These are phyloP conservation scores for Ceuthmochares aereus DNA, from an alignment of 2,113 vertebrate species.

Conservation along the genomic window DNA sequence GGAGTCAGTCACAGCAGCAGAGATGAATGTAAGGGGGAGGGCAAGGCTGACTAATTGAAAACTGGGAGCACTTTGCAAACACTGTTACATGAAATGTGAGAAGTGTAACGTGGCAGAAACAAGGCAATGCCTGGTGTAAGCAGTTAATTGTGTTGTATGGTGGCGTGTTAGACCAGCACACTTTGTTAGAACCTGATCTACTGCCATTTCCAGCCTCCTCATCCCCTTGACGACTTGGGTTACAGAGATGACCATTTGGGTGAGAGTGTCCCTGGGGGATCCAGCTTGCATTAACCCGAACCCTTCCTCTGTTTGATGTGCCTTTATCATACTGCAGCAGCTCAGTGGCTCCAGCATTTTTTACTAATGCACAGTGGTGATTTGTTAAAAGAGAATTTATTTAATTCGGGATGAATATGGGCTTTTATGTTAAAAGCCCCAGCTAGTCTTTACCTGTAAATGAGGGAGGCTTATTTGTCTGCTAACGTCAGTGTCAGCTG, in stretches of 20 bases:
- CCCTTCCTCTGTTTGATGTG: background rate
- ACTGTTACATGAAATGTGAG: conserved; percentile 90
- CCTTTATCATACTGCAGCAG: conserved; percentile 27
- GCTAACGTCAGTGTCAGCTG: background rate
- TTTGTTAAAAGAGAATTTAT: conserved; percentile 67
- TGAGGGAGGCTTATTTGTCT: conserved; percentile 27
- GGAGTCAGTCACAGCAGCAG: conserved; percentile 60
- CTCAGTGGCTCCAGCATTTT: background rate
- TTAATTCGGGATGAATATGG: conserved; percentile 27
- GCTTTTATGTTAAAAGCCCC: conserved; percentile 47
- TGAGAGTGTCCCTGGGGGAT: background rate
- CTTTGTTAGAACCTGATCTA: conserved; percentile 76
- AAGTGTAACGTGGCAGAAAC: conserved; percentile 80
- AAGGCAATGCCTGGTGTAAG: conserved; percentile 86
- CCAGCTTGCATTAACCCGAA: conserved; percentile 34
- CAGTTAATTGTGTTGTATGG: conserved; percentile 84
- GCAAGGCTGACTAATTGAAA: conserved; percentile 85
- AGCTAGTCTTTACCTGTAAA: conserved; percentile 53
- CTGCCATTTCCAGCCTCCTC: conserved; percentile 74
- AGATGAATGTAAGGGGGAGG: conserved; percentile 68
- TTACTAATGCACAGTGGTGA: conserved; percentile 40
- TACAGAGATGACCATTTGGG: conserved; percentile 21
- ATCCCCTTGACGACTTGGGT: conserved; percentile 34
- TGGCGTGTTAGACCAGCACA: conserved; percentile 77
- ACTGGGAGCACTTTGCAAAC: conserved; percentile 89